phyloP scores from a whole-genome alignment of 2,797 vertebrate species.

The Sardinella longiceps region DNA sequence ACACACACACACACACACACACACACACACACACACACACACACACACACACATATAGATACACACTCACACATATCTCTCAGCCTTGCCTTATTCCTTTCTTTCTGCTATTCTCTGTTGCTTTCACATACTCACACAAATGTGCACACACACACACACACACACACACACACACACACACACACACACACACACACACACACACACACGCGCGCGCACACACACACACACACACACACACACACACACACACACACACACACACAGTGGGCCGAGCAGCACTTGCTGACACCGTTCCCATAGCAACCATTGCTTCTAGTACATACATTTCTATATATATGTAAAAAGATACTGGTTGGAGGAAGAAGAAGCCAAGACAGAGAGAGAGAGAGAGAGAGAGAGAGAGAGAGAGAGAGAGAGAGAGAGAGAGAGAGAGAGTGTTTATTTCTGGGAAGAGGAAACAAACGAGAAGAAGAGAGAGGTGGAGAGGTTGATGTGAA shows the following conservation, averaged over 20 bases:
- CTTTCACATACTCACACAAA: not conserved
- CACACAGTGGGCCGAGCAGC: slow-evolving; percentile 57
- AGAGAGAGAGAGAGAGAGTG: not conserved
- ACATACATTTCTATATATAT: slow-evolving; percentile 68
- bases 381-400: not conserved
- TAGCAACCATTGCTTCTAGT: slow-evolving; percentile 69
- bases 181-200: slow-evolving; percentile 3
- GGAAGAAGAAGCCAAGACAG: slow-evolving; percentile 17
- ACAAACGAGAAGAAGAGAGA: not conserved
- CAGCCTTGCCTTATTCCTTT: not conserved
- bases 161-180: slow-evolving; percentile 5
- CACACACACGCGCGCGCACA: not conserved
- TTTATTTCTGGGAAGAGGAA: not conserved
- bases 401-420: slow-evolving; percentile 17
- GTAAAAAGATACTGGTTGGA: slow-evolving; percentile 49
- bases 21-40: not conserved
- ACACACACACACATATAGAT: not conserved
- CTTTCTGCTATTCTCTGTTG: not conserved
- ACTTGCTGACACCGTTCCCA: slow-evolving; percentile 66
- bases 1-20: not conserved
- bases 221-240: not conserved
- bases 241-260: slow-evolving; percentile 45
- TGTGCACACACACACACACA: not conserved
- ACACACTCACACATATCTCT: not conserved
- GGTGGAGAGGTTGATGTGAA: not conserved